Base-by-base conservation (phyloP, 2,888 invertebrate genomes). In the Platerodrilus igneus region DNA sequence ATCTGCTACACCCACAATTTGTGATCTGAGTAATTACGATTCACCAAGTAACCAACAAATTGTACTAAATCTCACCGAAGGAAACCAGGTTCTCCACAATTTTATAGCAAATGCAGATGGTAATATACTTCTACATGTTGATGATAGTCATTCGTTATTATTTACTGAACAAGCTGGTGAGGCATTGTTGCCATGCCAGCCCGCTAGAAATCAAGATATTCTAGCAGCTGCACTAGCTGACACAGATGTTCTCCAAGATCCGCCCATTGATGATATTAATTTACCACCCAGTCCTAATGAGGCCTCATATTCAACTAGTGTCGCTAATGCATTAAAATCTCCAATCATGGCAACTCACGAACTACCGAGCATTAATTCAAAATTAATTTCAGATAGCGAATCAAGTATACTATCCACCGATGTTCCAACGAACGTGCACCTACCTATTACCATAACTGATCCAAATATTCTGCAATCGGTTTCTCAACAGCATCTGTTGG, bases 311-410 rank as follows among this genome's bases (percentile, higher is more conserved):
- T 71, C 79, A 44, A 69, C 74, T 55, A 70, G 71, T 37, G 70
- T 72, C 15, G 66, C 80, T 39, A 75, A 79, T 47, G 83, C 86
- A 0, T 76, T 81, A 3, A 85, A 82, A 63, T 84, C 79, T 2
- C 81, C 88, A 0, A 88, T 88, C 34, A 88, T 88, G 88, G 83
- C 87, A 1, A 82, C 87, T 0, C 67, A 83, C 15, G 87, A 87
- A 64, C 75, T 82, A 14, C 85, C 86, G 3, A 79, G 59, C 55
- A 68, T 48, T 47, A 70, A 58, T 60, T 67, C 37, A 48, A 72
- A 55, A 58, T 72, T 57, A 52, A 66, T 60, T 34, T 55, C 52
- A 34, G 62, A 61, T 35, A 60, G 60, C 25, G 65, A 66, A 47
- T 51, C 56, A 3, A 63, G 66, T 33, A 60, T 68, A 40, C 44